A percentile compares a stretch with the other conserved stretches of the same genome.
Evolutionary conservation across 2,113 vertebrate species (phyloP).

Genomic region (Hipposideros armiger): DNA sequence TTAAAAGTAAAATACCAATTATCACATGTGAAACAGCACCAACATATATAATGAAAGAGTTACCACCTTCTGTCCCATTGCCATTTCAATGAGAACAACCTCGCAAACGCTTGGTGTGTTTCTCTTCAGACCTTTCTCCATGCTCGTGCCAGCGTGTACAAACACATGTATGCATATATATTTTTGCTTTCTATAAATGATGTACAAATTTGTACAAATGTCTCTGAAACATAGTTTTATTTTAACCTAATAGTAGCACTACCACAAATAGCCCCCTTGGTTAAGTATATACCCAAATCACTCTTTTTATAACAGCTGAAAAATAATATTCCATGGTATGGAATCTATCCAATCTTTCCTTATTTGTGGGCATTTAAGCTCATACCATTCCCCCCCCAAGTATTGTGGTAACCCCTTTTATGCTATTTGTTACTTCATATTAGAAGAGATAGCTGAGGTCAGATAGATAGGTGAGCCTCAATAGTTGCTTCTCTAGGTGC

Average conservation of each 20-base stretch:
- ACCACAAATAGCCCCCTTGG: not conserved
- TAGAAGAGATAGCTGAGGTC: not conserved
- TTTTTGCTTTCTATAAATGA: slow-evolving; percentile 11
- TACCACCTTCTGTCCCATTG: not conserved
- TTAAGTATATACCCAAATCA: not conserved
- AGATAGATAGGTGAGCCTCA: not conserved
- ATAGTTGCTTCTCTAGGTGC: not conserved
- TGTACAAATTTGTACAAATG: not conserved
- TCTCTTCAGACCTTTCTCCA: not conserved
- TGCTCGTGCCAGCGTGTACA: not conserved
- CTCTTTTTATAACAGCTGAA: not conserved
- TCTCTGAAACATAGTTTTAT: slow-evolving; percentile 24
- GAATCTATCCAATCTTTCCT: not conserved
- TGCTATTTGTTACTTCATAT: not conserved
- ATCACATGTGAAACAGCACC: not conserved
- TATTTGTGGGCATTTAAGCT: not conserved
- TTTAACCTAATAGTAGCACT: slow-evolving; percentile 37
- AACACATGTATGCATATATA: not conserved
- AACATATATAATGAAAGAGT: not conserved
- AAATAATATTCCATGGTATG: not conserved
- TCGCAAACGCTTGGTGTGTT: not conserved
- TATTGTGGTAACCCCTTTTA: not conserved
- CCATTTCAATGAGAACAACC: not conserved
- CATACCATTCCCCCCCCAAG: not conserved
- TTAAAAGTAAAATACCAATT: not conserved